Evolutionary conservation across 2,888 invertebrate genomes (phyloP), one percentile per base, ranked within the genome.

Genomic region (Pristionchus fissidentatus): DNA sequence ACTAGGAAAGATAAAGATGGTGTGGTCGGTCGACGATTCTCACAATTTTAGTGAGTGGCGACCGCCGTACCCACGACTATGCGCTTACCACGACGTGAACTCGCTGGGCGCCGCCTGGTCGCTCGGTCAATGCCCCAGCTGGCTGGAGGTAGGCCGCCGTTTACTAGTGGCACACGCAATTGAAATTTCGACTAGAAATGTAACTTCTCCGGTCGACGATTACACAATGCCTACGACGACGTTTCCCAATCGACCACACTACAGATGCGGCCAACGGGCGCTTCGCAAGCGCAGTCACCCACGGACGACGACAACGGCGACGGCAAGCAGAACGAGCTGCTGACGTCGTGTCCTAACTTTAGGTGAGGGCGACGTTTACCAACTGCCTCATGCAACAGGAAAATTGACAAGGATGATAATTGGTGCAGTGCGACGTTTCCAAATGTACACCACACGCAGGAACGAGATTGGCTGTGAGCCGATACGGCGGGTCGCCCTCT

Each of bases 391-490:
- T 8, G 15, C 35, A 19, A 8, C 22, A 35, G 7, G 32, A 66
- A 19, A 32, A 1, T 15, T 35, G 66, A 57, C 13, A 57, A n/a
- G 22, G n/a, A n/a, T n/a, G n/a, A n/a, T n/a, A n/a, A n/a, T n/a
- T n/a, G n/a, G n/a, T n/a, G n/a, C n/a, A n/a, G n/a, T n/a, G n/a
- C n/a, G n/a, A 13, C 26, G 32, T 7, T 62, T 62, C 35, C 19
- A 57, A 73, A 32, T 32, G 13, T 35, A 3, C 29, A n/a, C 62
- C 5, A 29, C 5, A 19, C 85, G 10, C 73, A 88, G 91, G 60
- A 92, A 92, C 85, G 92, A 92, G 85, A 86, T 92, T 60, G 92
- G 92, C 49, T 86, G 86, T 70, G 92, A 92, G 85, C 92, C 91
- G 52, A 87, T 89, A 19, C 86, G 92, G 3, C 88, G 89, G 10